Base-by-base conservation (phyloP, 2,888 invertebrate species). In the Melanostoma scalare region DNA sequence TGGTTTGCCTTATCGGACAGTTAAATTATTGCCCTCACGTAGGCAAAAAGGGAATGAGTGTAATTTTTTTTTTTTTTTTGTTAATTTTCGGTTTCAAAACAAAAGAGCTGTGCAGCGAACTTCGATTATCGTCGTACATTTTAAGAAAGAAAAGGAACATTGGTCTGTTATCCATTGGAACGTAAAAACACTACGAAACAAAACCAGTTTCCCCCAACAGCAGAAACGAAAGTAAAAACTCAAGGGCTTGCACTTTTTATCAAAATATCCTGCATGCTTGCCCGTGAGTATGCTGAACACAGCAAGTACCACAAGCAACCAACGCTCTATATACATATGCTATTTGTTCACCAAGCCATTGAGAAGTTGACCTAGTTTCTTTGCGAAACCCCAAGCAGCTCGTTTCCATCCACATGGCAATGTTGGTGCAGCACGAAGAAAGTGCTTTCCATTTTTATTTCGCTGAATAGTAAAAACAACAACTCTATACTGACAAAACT, bases 191-290 rank as follows among this genome's bases (percentile, higher is more conserved):
- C 9, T 55, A 40, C 35, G 36, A 52, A 46, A 40, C 2, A 69
- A 73, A 82, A 84, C 82, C 69, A 3, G 78, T 78, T 78, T 67
- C 30, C 31, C 42, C 65, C 53, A 8, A 52, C 60, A 67, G 40
- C 53, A 67, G 80, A 88, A 89, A 89, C 87, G 90, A 90, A 90
- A 90, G 90, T 90, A 90, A 90, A 90, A 90, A 89, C 90, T 90
- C 89, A 90, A 90, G 90, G 90, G 90, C 90, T 90, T 90, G 89
- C 90, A 90, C 90, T 90, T 90, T 90, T 89, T 86, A 79, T 68
- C 53, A 71, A 69, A 72, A 67, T 84, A 76, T 85, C 85, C 85
- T 85, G 84, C 52, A 52, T 60, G 65, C 74, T 71, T 56, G 60
- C 33, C 52, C 10, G 38, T 30, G n/a, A 38, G 36, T 58, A 50